Conservation (phyloP, 2,888 invertebrate genomes). For the Eupsilia transversa region DNA sequence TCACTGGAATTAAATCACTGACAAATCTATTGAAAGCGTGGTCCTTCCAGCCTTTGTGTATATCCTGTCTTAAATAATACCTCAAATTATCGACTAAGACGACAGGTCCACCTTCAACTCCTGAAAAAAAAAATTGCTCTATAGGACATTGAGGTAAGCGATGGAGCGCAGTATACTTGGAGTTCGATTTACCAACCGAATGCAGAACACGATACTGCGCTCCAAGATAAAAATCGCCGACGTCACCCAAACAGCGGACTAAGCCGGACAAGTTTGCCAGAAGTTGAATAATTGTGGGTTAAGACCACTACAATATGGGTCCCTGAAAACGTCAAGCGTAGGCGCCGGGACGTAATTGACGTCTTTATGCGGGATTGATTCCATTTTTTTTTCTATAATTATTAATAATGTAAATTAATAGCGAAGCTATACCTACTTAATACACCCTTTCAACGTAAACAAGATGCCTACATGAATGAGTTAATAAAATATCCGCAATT, state of each 20-base stretch:
- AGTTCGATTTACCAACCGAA: background rate
- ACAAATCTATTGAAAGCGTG: constrained; percentile 99
- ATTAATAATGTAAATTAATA: too few relatives aligned
- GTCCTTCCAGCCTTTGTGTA: constrained; percentile 97
- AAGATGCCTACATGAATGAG: background rate
- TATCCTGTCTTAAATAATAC: constrained; percentile 94
- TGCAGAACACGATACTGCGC: too few relatives aligned
- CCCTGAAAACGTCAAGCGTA: background rate
- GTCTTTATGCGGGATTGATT: too few relatives aligned
- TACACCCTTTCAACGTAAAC: background rate
- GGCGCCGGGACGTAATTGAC: too few relatives aligned
- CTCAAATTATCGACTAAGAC: constrained; percentile 93
- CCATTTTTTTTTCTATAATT: background rate
- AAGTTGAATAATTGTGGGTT: background rate
- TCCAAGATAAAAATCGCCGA: background rate
- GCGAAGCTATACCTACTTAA: too few relatives aligned
- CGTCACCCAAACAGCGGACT: background rate
- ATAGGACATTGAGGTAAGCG: background rate
- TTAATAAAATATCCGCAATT: background rate
- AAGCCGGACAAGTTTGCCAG: background rate
- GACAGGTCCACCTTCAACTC: constrained; percentile 93
- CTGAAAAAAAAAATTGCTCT: constrained; percentile 60
- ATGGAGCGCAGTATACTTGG: background rate
- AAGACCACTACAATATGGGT: background rate
- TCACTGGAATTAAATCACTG: constrained; percentile 98